Percentiles rank a stretch among this genome's conserved stretches.
These are phyloP conservation scores for Eledona agricola DNA, from an alignment of 2,888 invertebrate species.

Conservation along the genomic window DNA sequence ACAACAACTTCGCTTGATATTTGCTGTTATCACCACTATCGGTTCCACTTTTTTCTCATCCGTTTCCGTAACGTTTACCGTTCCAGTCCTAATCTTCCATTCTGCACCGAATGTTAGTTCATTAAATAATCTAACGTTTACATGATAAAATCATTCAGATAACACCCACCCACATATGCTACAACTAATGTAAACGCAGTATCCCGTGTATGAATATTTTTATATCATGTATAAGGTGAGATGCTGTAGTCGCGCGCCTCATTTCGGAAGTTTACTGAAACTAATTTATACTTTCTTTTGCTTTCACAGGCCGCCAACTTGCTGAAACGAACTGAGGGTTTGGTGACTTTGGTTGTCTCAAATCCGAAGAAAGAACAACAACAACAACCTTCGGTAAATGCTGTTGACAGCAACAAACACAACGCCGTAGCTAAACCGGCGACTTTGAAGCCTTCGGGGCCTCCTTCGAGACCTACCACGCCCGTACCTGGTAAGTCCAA, in stretches of 20 bases:
- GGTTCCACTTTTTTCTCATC: constrained; percentile 7
- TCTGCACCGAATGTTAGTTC: constrained; percentile 35
- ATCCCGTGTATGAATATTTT: constrained; percentile 33
- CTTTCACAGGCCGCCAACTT: constrained; percentile 85
- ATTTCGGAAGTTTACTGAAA: neutral
- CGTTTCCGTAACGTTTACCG: constrained; percentile 8
- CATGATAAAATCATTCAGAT: constrained; percentile 39
- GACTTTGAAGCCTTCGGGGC: constrained; percentile 50
- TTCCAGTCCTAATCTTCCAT: constrained; percentile 26
- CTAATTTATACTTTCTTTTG: no score
- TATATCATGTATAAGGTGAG: constrained; percentile 36
- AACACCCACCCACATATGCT: constrained; percentile 32
- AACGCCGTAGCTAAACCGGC: constrained; percentile 43
- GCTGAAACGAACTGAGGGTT: constrained; percentile 86
- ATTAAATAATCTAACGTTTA: constrained; percentile 39
- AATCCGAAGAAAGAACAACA: constrained; percentile 79
- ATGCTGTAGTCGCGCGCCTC: constrained; percentile 9
- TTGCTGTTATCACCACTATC: constrained; percentile 4
- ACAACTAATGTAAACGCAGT: constrained; percentile 30
- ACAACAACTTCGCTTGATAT: neutral
- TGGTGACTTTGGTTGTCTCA: constrained; percentile 83
- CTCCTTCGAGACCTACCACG: constrained; percentile 57
- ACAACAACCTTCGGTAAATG: constrained; percentile 23
- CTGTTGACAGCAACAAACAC: constrained; percentile 39
- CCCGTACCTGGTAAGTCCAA: constrained; percentile 57